These are phyloP conservation scores for Pontoporia blainvillei DNA, from an alignment of 2,113 vertebrate species.

Conservation along the genomic window DNA sequence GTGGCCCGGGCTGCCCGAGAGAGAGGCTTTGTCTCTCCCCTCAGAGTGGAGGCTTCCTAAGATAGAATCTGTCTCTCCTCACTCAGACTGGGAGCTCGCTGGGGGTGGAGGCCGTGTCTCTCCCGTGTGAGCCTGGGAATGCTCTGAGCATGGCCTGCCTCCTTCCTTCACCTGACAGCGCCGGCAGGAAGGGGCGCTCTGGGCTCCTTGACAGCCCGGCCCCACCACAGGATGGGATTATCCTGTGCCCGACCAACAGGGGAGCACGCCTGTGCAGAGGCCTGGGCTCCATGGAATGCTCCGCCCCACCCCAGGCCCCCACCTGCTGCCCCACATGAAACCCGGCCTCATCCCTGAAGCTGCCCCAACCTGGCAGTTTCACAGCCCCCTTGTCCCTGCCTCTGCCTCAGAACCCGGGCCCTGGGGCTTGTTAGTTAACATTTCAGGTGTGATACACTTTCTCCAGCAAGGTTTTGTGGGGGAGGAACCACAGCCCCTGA, in stretches of 20 bases:
- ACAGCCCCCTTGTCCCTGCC: not conserved
- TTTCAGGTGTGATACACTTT: not conserved
- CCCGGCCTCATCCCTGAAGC: not conserved
- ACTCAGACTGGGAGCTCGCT: not conserved
- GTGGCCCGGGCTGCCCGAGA: not conserved
- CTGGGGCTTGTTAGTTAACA: not conserved
- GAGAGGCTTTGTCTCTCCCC: not conserved
- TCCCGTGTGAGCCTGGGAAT: fast-evolving
- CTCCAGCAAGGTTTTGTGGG: not conserved
- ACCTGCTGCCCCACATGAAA: not conserved
- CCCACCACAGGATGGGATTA: not conserved
- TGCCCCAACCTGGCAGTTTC: not conserved
- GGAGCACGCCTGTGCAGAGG: no score
- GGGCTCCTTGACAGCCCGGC: not conserved
- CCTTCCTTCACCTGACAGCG: not conserved
- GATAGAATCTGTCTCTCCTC: not conserved
- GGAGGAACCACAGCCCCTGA: not conserved
- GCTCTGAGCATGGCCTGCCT: not conserved
- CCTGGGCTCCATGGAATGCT: no score
- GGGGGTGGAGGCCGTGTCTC: not conserved
- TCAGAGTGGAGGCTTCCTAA: not conserved
- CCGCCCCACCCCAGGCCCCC: no score
- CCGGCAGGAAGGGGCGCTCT: not conserved
- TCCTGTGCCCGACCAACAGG: not conserved
- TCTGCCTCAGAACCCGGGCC: not conserved